Evolutionary conservation across 2,797 vertebrate genomes (phyloP), one percentile per base, ranked within the genome.

Genomic region (Pachyuromys duprasi): DNA sequence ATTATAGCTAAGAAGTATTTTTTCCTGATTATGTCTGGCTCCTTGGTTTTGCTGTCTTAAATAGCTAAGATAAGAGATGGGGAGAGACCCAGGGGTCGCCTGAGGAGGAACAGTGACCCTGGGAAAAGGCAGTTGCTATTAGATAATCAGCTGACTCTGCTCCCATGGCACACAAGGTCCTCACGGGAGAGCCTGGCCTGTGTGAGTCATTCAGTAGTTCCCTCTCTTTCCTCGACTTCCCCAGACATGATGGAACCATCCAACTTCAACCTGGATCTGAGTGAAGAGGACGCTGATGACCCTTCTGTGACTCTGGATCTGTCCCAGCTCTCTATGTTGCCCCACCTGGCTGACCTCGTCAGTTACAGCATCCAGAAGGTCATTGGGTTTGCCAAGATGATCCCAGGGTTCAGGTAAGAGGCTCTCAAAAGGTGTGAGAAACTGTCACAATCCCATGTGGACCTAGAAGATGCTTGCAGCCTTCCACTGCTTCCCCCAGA

Each of bases 361-460:
- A 99, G 99, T 97, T 99, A 99, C 97, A 99, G 99, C 98, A 99
- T 99, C 94, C 99, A 99, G 98, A 99, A 99, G 98, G 99, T 99
- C 96, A 99, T 99, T 0, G 99, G 99, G 93, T 99, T 99, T 96
- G 99, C 99, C 97, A 99, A 99, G 97, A 99, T 99, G 99, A 99
- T 99, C 98, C 99, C 99, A 0, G 99, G 99, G 0, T 99, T 99
- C 99, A 99, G 99, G 99, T 99, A 97, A 96, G 98, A 94, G 12
- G 12, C 65, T 74, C 53, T 26, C 26, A 36, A 15, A 20, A 4
- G 24, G 24, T 60, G 42, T 65, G 53, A 26, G 79, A 31, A 69
- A 15, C 65, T 42, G 14, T 84, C 15, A 63, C 87, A 84, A 79
- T 39, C 63, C 74, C 88, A 8, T 39, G 20, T 9, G n/a, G 55